phyloP scores from a whole-genome alignment of 2,888 invertebrate genomes.

The Heliconius ethilla region DNA sequence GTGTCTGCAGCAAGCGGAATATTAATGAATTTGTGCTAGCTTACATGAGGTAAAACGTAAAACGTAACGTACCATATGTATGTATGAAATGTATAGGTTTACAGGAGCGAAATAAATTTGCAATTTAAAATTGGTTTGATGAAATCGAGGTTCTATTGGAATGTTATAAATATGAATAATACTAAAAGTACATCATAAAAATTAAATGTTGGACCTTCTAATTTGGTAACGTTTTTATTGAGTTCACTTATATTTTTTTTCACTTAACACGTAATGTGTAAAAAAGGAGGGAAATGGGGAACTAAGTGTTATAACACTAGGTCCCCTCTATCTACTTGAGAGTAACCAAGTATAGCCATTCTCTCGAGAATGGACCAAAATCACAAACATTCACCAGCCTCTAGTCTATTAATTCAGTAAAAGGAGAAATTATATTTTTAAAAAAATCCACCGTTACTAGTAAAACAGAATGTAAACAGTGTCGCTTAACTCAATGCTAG shows the following conservation, averaged over 20 bases:
- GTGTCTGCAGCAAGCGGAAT: conserved; percentile 35
- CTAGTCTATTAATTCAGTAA: not conserved
- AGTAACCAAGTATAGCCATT: not conserved
- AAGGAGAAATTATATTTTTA: not conserved
- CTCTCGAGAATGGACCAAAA: not conserved
- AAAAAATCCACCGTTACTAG: not conserved
- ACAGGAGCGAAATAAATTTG: conserved; percentile 22
- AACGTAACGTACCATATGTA: conserved; percentile 11
- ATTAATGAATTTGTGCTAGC: conserved; percentile 38
- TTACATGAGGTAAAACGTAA: conserved; percentile 25
- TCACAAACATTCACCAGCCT: not conserved
- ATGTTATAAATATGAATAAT: not conserved
- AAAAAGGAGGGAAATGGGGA: too few species aligned
- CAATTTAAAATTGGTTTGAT: conserved; percentile 24
- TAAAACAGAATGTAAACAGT: conserved; percentile 33
- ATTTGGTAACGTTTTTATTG: too few species aligned
- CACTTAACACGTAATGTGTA: too few species aligned
- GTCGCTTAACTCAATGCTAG: conserved; percentile 38
- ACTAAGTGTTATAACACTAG: too few species aligned
- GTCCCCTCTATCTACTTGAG: too few species aligned
- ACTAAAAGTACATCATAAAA: not conserved
- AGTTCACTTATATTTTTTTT: too few species aligned
- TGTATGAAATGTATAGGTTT: conserved; percentile 24
- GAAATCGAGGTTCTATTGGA: not conserved
- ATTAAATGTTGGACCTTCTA: too few species aligned